These are phyloP conservation scores for Lochmaea capreae DNA, from an alignment of 2,888 invertebrate species.

Conservation along the genomic window DNA sequence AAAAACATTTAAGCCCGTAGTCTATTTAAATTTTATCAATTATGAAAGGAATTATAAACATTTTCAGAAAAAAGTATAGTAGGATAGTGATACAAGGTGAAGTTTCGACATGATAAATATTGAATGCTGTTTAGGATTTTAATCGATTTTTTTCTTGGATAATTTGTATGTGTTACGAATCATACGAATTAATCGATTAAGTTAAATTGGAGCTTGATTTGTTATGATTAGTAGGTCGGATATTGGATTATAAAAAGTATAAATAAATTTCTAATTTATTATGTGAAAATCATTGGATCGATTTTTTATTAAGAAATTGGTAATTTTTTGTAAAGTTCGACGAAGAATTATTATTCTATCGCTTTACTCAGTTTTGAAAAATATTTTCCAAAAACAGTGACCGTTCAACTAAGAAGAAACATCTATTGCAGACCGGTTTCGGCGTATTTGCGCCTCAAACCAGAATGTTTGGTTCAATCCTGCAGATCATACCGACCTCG, in stretches of 20 bases:
- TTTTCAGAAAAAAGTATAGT: background rate
- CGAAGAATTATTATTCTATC: too few species aligned
- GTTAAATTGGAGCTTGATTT: background rate
- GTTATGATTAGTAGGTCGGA: background rate
- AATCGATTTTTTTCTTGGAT: background rate
- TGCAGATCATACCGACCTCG: too few species aligned
- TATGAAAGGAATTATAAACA: background rate
- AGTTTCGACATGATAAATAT: background rate
- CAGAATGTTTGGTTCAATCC: too few species aligned
- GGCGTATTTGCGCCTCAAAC: too few species aligned
- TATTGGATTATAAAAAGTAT: background rate
- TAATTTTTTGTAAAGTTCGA: too few species aligned
- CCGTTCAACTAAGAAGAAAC: too few species aligned
- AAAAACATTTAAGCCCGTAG: background rate
- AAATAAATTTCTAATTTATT: too few species aligned
- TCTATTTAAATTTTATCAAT: background rate
- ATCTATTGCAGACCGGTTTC: too few species aligned
- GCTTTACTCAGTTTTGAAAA: too few species aligned
- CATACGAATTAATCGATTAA: background rate
- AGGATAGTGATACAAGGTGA: conserved; percentile 6
- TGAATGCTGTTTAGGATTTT: background rate
- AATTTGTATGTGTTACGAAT: background rate
- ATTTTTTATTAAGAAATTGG: too few species aligned
- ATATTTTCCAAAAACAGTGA: too few species aligned
- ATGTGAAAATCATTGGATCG: too few species aligned